Conservation (phyloP, 2,797 vertebrate genomes). For the Leptatherina wallacei region DNA sequence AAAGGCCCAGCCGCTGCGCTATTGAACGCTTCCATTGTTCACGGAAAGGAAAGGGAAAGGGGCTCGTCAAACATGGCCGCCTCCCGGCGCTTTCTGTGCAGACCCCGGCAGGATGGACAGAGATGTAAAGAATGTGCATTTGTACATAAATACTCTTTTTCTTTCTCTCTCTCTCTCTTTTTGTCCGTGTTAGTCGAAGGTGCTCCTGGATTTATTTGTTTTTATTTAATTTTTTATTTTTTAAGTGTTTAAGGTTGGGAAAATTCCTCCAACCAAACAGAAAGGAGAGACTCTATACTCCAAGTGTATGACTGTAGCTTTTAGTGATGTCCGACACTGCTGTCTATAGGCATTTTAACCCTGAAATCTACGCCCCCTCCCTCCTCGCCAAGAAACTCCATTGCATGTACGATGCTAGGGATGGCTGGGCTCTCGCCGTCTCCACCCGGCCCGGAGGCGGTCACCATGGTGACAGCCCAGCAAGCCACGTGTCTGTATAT, state of each 20-base stretch:
- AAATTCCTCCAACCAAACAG: conserved; percentile 84
- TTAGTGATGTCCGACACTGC: conserved; percentile 90
- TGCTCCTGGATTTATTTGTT: conserved; percentile 82
- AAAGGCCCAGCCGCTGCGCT: conserved; percentile 70
- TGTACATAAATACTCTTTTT: conserved; percentile 88
- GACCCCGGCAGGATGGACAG: conserved; percentile 67
- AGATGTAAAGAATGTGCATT: conserved; percentile 94
- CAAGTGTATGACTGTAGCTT: conserved; percentile 81
- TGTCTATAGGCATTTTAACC: conserved; percentile 90
- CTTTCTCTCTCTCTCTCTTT: conserved; percentile 66
- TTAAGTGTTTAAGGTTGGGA: conserved; percentile 7
- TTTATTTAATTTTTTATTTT: conserved; percentile 49
- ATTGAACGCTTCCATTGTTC: conserved; percentile 83
- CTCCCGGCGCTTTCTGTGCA: conserved; percentile 46
- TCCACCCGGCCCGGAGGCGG: conserved; percentile 73
- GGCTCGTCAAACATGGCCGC: conserved; percentile 28
- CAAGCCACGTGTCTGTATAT: conserved; percentile 92
- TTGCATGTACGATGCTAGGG: conserved; percentile 94
- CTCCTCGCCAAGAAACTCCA: conserved; percentile 72
- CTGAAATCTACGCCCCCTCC: conserved; percentile 30
- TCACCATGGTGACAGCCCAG: conserved; percentile 85
- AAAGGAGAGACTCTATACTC: conserved; percentile 74
- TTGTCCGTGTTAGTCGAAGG: conserved; percentile 88
- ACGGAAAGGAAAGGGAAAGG: conserved; percentile 78
- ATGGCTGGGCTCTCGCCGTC: conserved; percentile 84